Conservation (phyloP, 2,797 vertebrate species). For the Neopelma chrysocephalum region DNA sequence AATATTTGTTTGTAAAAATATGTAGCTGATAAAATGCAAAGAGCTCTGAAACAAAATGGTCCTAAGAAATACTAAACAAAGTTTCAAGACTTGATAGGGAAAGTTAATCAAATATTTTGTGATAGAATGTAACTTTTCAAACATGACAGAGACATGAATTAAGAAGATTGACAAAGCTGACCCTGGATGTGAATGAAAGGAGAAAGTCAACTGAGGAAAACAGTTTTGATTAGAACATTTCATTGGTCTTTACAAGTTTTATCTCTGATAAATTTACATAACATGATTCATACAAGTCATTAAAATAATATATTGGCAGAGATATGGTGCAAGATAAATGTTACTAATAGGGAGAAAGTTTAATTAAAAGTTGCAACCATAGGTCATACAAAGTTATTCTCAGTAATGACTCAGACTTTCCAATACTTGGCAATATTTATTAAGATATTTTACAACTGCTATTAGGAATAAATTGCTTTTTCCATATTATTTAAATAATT, state of each 20-base stretch:
- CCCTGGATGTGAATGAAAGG: not conserved
- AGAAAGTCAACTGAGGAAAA: not conserved
- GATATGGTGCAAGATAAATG: not conserved
- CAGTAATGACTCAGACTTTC: not conserved
- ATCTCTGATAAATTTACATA: not conserved
- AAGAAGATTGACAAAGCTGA: not conserved
- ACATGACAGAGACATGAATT: not conserved
- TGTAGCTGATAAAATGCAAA: not conserved
- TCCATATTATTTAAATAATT: not conserved
- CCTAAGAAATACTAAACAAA: not conserved
- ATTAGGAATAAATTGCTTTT: not conserved
- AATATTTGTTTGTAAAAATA: not conserved
- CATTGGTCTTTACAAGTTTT: not conserved
- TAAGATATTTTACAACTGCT: not conserved
- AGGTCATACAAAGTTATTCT: not conserved
- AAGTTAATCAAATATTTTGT: not conserved
- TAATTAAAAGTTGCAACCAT: constrained; percentile 20
- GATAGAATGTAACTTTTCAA: not conserved
- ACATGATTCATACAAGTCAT: not conserved
- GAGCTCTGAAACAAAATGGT: not conserved
- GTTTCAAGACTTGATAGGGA: not conserved
- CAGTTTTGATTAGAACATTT: not conserved
- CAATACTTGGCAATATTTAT: not conserved
- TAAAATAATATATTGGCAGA: constrained; percentile 9
- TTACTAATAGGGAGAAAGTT: not conserved